phyloP scores from a whole-genome alignment of 2,888 invertebrate genomes.

The Saturnia pavonia region DNA sequence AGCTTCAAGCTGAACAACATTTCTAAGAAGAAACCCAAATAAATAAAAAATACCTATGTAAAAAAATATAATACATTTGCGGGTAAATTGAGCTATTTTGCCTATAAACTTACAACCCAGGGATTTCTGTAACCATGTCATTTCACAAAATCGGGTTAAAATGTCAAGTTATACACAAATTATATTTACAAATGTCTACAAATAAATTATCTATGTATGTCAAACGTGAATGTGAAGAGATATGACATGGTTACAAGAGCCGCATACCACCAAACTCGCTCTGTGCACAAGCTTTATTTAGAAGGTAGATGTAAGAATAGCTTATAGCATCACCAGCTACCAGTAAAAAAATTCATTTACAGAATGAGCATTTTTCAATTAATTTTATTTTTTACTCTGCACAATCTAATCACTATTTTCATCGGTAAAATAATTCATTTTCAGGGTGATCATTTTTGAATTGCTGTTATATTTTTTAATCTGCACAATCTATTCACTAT shows the following conservation, averaged over 20 bases:
- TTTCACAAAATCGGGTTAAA: slow-evolving; percentile 28
- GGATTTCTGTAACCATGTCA: slow-evolving; percentile 77
- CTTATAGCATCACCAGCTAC: slow-evolving; percentile 47
- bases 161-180: slow-evolving; percentile 45
- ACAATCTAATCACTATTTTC: background rate
- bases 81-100: slow-evolving; percentile 74
- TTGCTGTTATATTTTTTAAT: too few species aligned
- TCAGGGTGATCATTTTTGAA: too few species aligned
- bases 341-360: slow-evolving; percentile 21
- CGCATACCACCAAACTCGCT: slow-evolving; percentile 75
- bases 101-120: slow-evolving; percentile 75
- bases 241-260: slow-evolving; percentile 74
- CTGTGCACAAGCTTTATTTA: slow-evolving; percentile 71
- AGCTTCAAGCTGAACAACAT: slow-evolving; percentile 74
- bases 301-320: slow-evolving; percentile 64
- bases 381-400: background rate
- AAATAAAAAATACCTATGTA: slow-evolving; percentile 64
- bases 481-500: too few species aligned
- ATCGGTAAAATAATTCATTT: too few species aligned
- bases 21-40: slow-evolving; percentile 62
- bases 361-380: background rate
- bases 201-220: slow-evolving; percentile 39
- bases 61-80: slow-evolving; percentile 48
- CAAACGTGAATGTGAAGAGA: slow-evolving; percentile 30
- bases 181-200: slow-evolving; percentile 64